phyloP scores from a whole-genome alignment of 2,888 invertebrate genomes.

The Drosophila multiciliata region DNA sequence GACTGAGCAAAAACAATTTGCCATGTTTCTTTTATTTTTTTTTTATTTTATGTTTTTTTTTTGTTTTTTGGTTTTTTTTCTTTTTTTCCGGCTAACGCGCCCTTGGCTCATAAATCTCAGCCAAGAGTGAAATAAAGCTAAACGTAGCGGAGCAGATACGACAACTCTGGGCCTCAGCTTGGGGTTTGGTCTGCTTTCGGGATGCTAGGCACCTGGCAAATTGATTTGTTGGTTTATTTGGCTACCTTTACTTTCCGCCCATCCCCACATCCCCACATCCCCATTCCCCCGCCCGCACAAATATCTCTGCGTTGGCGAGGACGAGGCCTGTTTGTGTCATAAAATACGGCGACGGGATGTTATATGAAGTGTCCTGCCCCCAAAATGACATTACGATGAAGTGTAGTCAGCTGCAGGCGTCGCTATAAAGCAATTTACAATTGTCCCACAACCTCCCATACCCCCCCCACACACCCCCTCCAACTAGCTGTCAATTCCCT shows the following conservation, averaged over 20 bases:
- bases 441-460: constrained; percentile 32
- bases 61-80: constrained; percentile 17
- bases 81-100: constrained; percentile 75
- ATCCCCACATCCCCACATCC: no score
- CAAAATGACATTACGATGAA: constrained; percentile 80
- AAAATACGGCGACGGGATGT: constrained; percentile 73
- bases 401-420: constrained; percentile 55
- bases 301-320: neutral
- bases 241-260: constrained; percentile 32
- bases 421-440: constrained; percentile 77
- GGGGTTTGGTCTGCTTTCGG: constrained; percentile 25
- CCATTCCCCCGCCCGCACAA: neutral
- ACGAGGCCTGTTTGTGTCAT: constrained; percentile 76
- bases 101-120: constrained; percentile 78
- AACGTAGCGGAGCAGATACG: constrained; percentile 65
- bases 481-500: no score
- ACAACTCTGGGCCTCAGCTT: constrained; percentile 16
- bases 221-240: constrained; percentile 79
- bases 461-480: neutral
- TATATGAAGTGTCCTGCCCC: constrained; percentile 71
- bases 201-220: constrained; percentile 73
- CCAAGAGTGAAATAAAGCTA: constrained; percentile 80
- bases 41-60: constrained; percentile 7
- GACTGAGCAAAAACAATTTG: constrained; percentile 74
- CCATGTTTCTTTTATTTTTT: constrained; percentile 23